phyloP scores from a whole-genome alignment of 2,113 vertebrate species.

The Arothron firmamentum region DNA sequence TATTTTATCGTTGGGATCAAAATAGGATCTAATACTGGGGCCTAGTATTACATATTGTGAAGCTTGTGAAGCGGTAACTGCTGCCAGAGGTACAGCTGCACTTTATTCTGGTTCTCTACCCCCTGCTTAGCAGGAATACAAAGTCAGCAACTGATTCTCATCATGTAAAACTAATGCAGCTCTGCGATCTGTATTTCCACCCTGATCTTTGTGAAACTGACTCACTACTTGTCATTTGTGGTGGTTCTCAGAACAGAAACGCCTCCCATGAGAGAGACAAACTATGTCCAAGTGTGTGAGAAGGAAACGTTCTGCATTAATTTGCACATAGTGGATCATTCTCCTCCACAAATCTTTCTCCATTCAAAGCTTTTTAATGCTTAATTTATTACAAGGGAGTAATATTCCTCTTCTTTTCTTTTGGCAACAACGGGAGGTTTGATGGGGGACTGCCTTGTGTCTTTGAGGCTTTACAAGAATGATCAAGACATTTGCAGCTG shows the following conservation, averaged over 20 bases:
- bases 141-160: slow-evolving; percentile 30
- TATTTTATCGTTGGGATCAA: slow-evolving; percentile 20
- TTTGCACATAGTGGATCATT: too few species aligned
- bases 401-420: slow-evolving; percentile 4
- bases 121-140: slow-evolving; percentile 18
- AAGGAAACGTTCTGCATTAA: too few species aligned
- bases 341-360: too few species aligned
- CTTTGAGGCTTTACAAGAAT: not conserved
- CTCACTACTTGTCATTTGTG: not conserved
- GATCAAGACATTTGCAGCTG: slow-evolving; percentile 6
- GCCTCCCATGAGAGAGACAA: too few species aligned
- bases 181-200: slow-evolving; percentile 29
- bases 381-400: not conserved
- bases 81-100: slow-evolving; percentile 36
- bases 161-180: slow-evolving; percentile 19
- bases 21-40: slow-evolving; percentile 21
- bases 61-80: slow-evolving; percentile 16
- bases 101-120: slow-evolving; percentile 26
- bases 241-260: not conserved
- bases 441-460: not conserved
- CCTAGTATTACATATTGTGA: slow-evolving; percentile 17
- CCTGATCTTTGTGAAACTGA: slow-evolving; percentile 11
- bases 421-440: slow-evolving; percentile 3
- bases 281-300: too few species aligned
- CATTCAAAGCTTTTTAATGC: too few species aligned